These are phyloP conservation scores for Nesometra sesokonis DNA, from an alignment of 35 echinoderm and acorn worm species.

Conservation along the genomic window DNA sequence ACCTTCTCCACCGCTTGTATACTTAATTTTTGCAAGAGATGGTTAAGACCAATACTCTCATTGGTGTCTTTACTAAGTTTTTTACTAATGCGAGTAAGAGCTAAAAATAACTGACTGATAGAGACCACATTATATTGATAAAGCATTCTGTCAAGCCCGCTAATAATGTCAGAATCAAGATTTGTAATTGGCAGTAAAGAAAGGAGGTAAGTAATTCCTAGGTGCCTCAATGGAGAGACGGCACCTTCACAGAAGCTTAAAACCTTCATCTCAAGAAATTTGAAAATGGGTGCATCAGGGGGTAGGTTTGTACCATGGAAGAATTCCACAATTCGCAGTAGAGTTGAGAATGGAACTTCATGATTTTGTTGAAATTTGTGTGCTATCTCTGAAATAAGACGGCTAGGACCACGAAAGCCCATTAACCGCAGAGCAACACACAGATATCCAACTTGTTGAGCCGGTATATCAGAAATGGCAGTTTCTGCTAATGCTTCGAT, in stretches of 20 bases:
- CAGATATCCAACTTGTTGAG: slow-evolving; percentile 17
- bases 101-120: slow-evolving; percentile 40
- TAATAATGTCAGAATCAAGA: slow-evolving; percentile 24
- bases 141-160: slow-evolving; percentile 20
- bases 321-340: slow-evolving; percentile 35
- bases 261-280: slow-evolving; percentile 2
- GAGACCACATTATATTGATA: slow-evolving; percentile 46
- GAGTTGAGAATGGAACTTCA: neutral
- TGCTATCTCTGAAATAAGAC: slow-evolving; percentile 19
- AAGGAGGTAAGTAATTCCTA: slow-evolving; percentile 34
- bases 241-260: neutral
- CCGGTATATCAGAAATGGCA: slow-evolving; percentile 5
- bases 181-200: slow-evolving; percentile 24
- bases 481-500: slow-evolving; percentile 43
- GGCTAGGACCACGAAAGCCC: slow-evolving; percentile 30
- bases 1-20: slow-evolving; percentile 2
- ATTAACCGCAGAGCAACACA: slow-evolving; percentile 42
- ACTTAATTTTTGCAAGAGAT: neutral
- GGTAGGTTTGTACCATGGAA: slow-evolving; percentile 6
- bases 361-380: neutral
- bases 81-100: slow-evolving; percentile 35
- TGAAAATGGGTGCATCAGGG: slow-evolving; percentile 9
- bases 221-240: slow-evolving; percentile 13
- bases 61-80: neutral
- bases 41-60: neutral